Conservation (phyloP, 1,140 invertebrate species). For the Pachyrhynchus sulphureomaculatus region DNA sequence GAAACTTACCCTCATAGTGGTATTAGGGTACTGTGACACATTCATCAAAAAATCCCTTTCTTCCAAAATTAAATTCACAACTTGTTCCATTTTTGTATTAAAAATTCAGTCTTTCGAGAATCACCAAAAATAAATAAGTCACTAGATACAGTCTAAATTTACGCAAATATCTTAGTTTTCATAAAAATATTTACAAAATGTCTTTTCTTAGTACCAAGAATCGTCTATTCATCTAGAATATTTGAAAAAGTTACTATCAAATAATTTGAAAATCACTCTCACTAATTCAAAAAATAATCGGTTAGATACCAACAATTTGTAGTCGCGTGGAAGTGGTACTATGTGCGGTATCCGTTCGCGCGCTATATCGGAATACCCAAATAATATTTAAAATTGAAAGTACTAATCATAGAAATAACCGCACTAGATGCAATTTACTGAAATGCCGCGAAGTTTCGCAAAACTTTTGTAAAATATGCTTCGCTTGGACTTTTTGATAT, state of each 20-base stretch:
- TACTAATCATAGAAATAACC: not conserved
- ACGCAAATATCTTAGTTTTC: too few species aligned
- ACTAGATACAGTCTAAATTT: too few species aligned
- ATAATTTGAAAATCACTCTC: too few species aligned
- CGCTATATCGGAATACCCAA: not conserved
- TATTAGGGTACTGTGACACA: constrained; percentile 20
- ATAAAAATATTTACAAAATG: too few species aligned
- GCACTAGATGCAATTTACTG: not conserved
- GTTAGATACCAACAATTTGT: not conserved
- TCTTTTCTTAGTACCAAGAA: too few species aligned
- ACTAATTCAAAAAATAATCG: too few species aligned
- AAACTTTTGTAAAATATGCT: constrained; percentile 3
- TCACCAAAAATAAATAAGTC: too few species aligned
- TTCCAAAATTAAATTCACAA: constrained; percentile 9
- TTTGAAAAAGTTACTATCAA: too few species aligned
- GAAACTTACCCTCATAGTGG: constrained; percentile 15
- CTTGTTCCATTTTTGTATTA: constrained; percentile 5
- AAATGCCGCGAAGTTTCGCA: not conserved
- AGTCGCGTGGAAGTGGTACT: constrained; percentile 5
- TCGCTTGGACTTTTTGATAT: constrained; percentile 4
- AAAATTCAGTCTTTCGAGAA: too few species aligned
- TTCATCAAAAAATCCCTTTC: constrained; percentile 12
- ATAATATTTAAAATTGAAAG: constrained; percentile 15
- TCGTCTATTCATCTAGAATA: too few species aligned
- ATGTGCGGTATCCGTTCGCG: constrained; percentile 3